Evolutionary conservation across 2,113 vertebrate genomes (phyloP), one percentile per base, ranked within the genome.

Genomic region (Plecturocebus donacophilus): DNA sequence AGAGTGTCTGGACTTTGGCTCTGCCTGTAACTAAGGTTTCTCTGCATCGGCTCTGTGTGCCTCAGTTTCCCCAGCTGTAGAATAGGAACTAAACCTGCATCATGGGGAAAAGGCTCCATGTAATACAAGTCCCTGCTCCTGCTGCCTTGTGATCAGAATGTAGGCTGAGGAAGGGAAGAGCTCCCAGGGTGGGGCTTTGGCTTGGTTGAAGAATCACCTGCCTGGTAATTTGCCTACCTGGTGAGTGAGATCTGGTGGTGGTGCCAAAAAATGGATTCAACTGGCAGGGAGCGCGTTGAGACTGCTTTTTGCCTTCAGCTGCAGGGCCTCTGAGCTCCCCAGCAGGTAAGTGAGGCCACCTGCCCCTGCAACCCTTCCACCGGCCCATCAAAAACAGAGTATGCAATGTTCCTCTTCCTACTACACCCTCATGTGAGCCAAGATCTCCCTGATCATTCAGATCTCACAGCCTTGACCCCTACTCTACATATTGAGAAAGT

Each of bases 321-420:
- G 25, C 58, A 64, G 25, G 11, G 23, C 56, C 58, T 64, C 58
- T 30, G 17, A 42, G 70, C 49, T 49, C 49, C 49, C 49, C 49
- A 49, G 49, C 14, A 49, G 49, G 49, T 49, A 49, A 49, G 49
- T 49, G 49, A 49, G 49, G 49, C 49, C 49, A 49, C 49, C 14
- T 49, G 49, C 20, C 10, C 30, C 45, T 7, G 6, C 3, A 3
- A 7, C 13, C 0, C 11, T 19, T 45, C 25, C 16, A 42, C 16
- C 8, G 2, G 0, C 73, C 40, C 40, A 76, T 16, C 32, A 19
- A 17, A 23, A 0, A 6, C 30, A 77, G 82, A 12, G n/a, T 8
- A 2, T 2, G 27, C 19, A 2, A 6, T 7, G 0, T 14, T 32
- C 19, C 56, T 35, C 35, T 3, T 27, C 27, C n/a, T 13, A 27